A percentile compares a stretch with the other conserved stretches of the same genome.
Evolutionary conservation across 2,888 invertebrate species (phyloP).

Genomic region (Amphimallon solstitiale): DNA sequence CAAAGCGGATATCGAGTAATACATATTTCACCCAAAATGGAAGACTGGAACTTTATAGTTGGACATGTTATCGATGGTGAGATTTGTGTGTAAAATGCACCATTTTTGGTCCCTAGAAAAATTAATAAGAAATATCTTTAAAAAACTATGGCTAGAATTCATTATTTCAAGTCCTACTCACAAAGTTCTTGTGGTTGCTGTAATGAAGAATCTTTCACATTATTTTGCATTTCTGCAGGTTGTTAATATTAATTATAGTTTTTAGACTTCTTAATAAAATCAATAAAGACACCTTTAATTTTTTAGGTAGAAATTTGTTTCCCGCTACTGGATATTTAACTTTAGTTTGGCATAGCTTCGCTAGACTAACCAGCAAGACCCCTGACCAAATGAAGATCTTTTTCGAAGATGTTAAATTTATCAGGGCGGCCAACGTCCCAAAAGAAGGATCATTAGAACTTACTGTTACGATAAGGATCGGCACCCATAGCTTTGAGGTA

Average conservation of each 20-base stretch:
- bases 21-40: conserved; percentile 70
- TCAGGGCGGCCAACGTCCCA: conserved; percentile 68
- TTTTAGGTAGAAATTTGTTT: conserved; percentile 57
- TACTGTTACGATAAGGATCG: conserved; percentile 48
- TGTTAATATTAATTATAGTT: too few species aligned
- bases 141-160: too few species aligned
- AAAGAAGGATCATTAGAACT: conserved; percentile 56
- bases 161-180: too few species aligned
- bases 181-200: too few species aligned
- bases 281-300: background rate
- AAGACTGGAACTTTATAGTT: conserved; percentile 75
- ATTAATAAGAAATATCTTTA: too few species aligned
- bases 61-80: conserved; percentile 89
- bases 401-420: conserved; percentile 70
- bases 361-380: conserved; percentile 58
- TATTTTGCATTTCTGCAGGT: background rate
- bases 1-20: conserved; percentile 74
- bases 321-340: conserved; percentile 72
- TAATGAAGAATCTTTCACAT: too few species aligned
- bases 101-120: too few species aligned
- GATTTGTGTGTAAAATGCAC: too few species aligned
- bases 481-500: conserved; percentile 54
- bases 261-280: background rate
- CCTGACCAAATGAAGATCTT: conserved; percentile 65
- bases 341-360: conserved; percentile 68